These are phyloP conservation scores for Rugalucina vietnamica DNA, from an alignment of 2,888 invertebrate species.

Conservation along the genomic window DNA sequence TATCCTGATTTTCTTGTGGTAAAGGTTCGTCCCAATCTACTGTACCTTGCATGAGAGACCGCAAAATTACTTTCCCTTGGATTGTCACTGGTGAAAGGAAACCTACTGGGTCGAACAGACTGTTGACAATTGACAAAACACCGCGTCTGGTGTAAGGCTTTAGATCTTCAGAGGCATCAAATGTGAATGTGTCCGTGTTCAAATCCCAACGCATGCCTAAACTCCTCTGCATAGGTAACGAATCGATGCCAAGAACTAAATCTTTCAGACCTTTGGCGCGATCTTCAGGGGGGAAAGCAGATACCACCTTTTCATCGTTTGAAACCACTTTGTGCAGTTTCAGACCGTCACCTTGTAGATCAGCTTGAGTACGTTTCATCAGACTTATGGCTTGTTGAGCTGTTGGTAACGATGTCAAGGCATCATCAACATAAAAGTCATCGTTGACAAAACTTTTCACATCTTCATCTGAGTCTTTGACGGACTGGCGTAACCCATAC, in stretches of 20 bases:
- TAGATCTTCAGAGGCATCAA: slow-evolving; percentile 11
- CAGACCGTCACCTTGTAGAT: background rate
- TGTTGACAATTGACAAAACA: slow-evolving; percentile 50
- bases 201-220: slow-evolving; percentile 48
- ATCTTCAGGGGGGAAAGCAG: slow-evolving; percentile 46
- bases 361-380: slow-evolving; percentile 46
- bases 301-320: slow-evolving; percentile 38
- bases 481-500: slow-evolving; percentile 46
- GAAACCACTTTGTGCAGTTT: slow-evolving; percentile 10
- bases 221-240: slow-evolving; percentile 4
- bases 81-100: slow-evolving; percentile 54
- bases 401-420: slow-evolving; percentile 44
- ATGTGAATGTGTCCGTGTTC: slow-evolving; percentile 45
- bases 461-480: slow-evolving; percentile 19
- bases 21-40: slow-evolving; percentile 26
- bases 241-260: slow-evolving; percentile 50
- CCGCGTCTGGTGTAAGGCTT: slow-evolving; percentile 53
- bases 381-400: slow-evolving; percentile 36
- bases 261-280: slow-evolving; percentile 48
- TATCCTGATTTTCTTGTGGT: background rate
- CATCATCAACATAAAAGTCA: slow-evolving; percentile 68
- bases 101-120: slow-evolving; percentile 59
- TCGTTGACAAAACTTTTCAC: slow-evolving; percentile 36
- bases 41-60: no score
- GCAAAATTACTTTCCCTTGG: slow-evolving; percentile 52